Evolutionary conservation across 2,797 vertebrate genomes (phyloP), one percentile per base, ranked within the genome.

Genomic region (Harpagifer antarcticus): DNA sequence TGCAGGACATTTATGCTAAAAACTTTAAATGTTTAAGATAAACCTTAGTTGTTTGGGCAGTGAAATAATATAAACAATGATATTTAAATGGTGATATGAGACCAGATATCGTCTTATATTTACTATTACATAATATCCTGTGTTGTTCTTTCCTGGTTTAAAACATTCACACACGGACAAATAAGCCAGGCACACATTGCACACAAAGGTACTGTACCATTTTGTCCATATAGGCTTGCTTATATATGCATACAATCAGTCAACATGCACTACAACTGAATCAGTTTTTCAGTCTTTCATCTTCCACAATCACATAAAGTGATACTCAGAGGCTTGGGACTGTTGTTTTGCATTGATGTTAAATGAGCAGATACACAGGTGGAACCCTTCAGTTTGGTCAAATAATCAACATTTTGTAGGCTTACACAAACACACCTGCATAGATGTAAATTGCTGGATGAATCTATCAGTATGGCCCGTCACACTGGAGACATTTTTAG

Each of bases 401-500:
- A 53, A 77, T 72, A 17, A 56, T 66, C n/a, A 72, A 23, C 23
- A 50, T 59, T 45, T 48, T n/a, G 16, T 37, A 61, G 23, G 47
- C 9, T 58, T 56, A 65, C 20, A 71, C n/a, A 62, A 63, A 47
- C 10, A 66, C 60, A 60, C 23, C 44, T 16, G 33, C 52, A 44
- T n/a, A 65, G 12, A 31, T 62, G 56, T 31, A 37, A 44, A 53
- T 71, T 45, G 19, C 33, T 54, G 7, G 40, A 59, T 43, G 40
- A 14, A 62, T 48, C 47, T 74, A 67, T 44, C 16, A 58, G 52
- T 6, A 66, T 69, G 33, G 68, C 33, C 44, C 56, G 27, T 49
- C 17, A 54, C 50, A 68, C 54, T 27, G 48, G 44, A 54, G 47
- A 74, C 50, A n/a, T 44, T 72, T 76, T 71, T 17, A 80, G 53